Base-by-base conservation (phyloP, 2,888 invertebrate species). In the Pseudococcus viburni region DNA sequence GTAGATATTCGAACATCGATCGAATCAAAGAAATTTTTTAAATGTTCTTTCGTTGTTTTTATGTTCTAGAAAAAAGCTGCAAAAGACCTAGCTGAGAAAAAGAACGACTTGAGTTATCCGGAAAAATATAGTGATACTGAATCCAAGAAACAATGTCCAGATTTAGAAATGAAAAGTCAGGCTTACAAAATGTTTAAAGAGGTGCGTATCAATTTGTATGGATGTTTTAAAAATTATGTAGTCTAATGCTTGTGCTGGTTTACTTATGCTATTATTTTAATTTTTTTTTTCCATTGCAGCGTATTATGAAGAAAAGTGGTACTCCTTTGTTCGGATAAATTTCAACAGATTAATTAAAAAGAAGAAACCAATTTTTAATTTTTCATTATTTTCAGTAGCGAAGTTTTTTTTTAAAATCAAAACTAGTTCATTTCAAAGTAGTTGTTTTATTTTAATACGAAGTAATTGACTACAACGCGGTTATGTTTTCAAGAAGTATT, bases 181-280 rank as follows among this genome's bases (percentile, higher is more conserved):
- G 80, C 80, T 9, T 83, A 46, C 19, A 83, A 83, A 83, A 46
- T 83, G 19, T 83, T 83, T 12, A 83, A 83, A 83, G 80, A 83
- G 80, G 80, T 83, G 46, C 6, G 17, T n/a, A 39, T 80, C 80
- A 15, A 7, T 42, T 51, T 12, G 5, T 4, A 12, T 12, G 12
- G 12, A 51, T 12, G 12, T 51, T 46, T 51, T 39, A 12, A 4
- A 77, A 26, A 19, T 73, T 42, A 33, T 19, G 42, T 77, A 6
- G 17, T 7, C 26, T 33, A 33, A 33, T 33, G 3, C 26, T 33
- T 33, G 26, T 33, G 26, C 26, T 33, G 26, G 26, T 33, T 33
- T 33, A 33, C 26, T 33, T 33, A 33, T 33, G 15, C 17, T 39
- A 39, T 39, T 17, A n/a, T n/a, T n/a, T n/a, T n/a, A n/a, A n/a